Percentiles rank a stretch among this genome's conserved stretches.
Evolutionary conservation across 2,113 vertebrate species (phyloP).

Genomic region (Cyphomyrus discorhynchus): DNA sequence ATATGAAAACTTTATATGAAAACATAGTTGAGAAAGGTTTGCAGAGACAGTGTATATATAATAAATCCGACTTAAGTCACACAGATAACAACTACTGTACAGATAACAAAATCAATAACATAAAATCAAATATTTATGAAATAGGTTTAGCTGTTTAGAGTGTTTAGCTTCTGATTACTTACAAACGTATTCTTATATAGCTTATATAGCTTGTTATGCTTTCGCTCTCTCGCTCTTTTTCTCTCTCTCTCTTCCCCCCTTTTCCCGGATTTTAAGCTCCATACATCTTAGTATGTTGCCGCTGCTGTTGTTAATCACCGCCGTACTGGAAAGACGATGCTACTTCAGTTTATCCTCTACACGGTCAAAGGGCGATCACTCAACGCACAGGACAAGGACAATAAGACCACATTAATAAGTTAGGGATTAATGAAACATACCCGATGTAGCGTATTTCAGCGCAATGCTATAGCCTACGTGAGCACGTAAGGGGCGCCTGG

Average conservation of each 20-base stretch:
- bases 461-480: not conserved
- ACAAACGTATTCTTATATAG: not conserved
- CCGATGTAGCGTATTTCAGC: not conserved
- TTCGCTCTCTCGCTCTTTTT: not conserved
- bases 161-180: not conserved
- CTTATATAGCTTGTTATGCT: not conserved
- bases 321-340: not conserved
- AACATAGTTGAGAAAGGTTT: not conserved
- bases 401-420: not conserved
- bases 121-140: slow-evolving; percentile 3
- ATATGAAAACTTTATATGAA: not conserved
- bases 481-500: not conserved
- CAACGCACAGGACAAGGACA: not conserved
- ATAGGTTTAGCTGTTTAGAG: not conserved
- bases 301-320: not conserved
- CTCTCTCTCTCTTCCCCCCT: not conserved
- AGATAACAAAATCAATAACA: not conserved
- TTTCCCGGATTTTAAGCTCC: not conserved
- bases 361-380: not conserved
- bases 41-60: not conserved
- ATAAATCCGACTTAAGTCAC: not conserved
- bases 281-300: not conserved
- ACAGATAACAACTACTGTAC: not conserved
- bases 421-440: not conserved
- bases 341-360: not conserved